Percentiles rank a stretch among this genome's conserved stretches.
Evolutionary conservation across 2,113 vertebrate species (phyloP).

Genomic region (Mustela lutreola): DNA sequence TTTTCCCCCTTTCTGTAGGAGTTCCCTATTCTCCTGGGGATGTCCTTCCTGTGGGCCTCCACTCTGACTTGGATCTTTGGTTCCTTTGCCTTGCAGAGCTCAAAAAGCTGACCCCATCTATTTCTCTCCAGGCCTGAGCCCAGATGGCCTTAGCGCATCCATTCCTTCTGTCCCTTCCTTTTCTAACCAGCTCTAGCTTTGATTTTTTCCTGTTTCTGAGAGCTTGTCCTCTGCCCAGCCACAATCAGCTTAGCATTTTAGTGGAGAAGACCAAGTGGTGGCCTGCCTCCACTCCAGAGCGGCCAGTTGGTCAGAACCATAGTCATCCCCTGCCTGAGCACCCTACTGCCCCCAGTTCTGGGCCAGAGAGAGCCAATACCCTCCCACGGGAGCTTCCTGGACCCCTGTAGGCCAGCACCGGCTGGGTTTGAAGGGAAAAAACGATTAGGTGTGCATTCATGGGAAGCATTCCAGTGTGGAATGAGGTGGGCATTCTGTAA

Average conservation of each 20-base stretch:
- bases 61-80: not conserved
- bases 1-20: not conserved
- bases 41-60: not conserved
- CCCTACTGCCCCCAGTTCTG: not conserved
- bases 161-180: not conserved
- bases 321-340: not conserved
- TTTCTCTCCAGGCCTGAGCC: not conserved
- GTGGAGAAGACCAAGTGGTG: not conserved
- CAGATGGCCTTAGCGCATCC: accelerated
- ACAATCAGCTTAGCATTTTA: not conserved
- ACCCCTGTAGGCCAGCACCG: not conserved
- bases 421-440: not conserved
- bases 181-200: not conserved
- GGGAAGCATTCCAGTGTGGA: not conserved
- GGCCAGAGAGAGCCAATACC: not conserved
- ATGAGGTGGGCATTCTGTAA: not conserved
- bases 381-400: not conserved
- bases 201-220: not conserved
- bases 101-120: not conserved
- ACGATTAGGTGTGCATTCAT: not conserved
- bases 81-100: not conserved
- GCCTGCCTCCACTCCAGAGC: not conserved
- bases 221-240: not conserved
- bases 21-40: not conserved
- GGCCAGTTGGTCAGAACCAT: not conserved